A percentile compares a stretch with the other conserved stretches of the same genome.
Conservation (phyloP, 2,113 vertebrate species). For the Pomatorhinus ruficollis region DNA sequence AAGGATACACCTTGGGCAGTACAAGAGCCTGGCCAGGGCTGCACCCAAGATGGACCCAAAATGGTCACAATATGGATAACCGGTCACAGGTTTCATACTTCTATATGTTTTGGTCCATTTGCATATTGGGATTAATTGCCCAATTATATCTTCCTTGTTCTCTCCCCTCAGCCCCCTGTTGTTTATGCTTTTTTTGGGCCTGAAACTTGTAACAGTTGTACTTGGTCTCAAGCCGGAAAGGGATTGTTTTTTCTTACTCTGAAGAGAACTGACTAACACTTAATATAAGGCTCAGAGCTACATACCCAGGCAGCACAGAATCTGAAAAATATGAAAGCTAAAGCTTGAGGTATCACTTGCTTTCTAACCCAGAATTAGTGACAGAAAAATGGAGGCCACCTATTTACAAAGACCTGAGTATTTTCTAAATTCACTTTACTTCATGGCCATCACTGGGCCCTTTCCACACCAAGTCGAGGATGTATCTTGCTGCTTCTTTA, state of each 20-base stretch:
- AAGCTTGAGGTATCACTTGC: neutral
- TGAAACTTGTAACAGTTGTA: neutral
- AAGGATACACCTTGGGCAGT: neutral
- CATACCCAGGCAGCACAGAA: neutral
- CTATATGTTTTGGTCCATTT: neutral
- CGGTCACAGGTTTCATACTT: neutral
- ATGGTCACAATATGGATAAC: neutral
- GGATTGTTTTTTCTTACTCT: neutral
- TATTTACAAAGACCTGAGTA: neutral
- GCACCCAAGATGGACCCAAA: neutral
- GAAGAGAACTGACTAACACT: neutral
- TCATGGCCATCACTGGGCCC: rapidly evolving
- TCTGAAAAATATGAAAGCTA: neutral
- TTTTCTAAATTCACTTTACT: neutral
- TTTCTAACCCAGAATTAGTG: neutral
- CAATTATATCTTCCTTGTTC: neutral
- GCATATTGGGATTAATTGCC: neutral
- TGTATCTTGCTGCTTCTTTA: neutral
- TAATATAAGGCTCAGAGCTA: neutral
- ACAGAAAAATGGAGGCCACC: neutral
- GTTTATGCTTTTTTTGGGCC: neutral
- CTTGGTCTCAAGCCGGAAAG: neutral
- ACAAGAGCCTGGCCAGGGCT: neutral
- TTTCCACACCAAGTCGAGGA: neutral
- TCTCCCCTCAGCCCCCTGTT: neutral